Evolutionary conservation across 2,797 vertebrate species (phyloP).

Genomic region (Chiloscyllium punctatum): DNA sequence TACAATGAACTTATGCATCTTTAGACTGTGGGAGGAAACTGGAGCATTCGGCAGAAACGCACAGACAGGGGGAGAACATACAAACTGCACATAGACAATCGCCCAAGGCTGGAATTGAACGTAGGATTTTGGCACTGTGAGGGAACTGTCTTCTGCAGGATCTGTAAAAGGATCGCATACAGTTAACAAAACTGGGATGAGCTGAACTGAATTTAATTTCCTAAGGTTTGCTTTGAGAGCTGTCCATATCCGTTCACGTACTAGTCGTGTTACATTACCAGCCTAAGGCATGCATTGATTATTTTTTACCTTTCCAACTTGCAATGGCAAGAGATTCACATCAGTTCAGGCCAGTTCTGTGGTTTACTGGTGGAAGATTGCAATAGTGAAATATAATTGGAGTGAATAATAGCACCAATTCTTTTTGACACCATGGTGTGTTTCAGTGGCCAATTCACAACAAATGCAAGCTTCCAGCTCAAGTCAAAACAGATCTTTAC

Average conservation of each 20-base stretch:
- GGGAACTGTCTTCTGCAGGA: not conserved
- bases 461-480: conserved; percentile 4
- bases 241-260: not conserved
- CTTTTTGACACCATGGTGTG: not conserved
- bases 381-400: not conserved
- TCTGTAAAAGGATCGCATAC: not conserved
- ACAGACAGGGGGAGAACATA: too few species aligned
- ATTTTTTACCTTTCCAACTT: not conserved
- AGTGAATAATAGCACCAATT: conserved; percentile 30
- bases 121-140: too few species aligned
- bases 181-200: not conserved
- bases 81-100: too few species aligned
- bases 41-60: too few species aligned
- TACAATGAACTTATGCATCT: too few species aligned
- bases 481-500: conserved; percentile 6
- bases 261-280: not conserved
- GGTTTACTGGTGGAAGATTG: not conserved
- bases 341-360: not conserved
- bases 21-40: too few species aligned
- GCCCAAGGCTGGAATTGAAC: too few species aligned
- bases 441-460: conserved; percentile 17
- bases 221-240: not conserved
- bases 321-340: not conserved
- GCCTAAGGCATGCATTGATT: not conserved
- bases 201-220: not conserved